These are phyloP conservation scores for Climacteris rufus DNA, from an alignment of 2,113 vertebrate genomes.

Conservation along the genomic window DNA sequence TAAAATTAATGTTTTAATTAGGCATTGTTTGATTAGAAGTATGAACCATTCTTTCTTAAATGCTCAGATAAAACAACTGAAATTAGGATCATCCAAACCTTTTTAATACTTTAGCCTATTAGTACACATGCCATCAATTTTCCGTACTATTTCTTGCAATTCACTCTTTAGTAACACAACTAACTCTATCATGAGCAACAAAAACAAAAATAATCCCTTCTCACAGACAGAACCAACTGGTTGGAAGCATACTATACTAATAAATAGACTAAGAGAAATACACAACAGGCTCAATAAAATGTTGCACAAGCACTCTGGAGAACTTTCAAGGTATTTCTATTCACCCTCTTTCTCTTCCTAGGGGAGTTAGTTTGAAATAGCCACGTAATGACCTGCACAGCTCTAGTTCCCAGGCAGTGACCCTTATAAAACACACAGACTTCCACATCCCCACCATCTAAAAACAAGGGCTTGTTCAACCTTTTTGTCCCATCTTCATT, in stretches of 20 bases:
- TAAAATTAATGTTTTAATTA: background rate
- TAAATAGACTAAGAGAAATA: background rate
- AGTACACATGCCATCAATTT: background rate
- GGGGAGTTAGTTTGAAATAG: background rate
- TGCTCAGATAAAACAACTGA: background rate
- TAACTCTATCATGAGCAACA: background rate
- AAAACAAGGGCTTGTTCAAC: background rate
- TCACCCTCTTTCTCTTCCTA: background rate
- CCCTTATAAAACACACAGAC: background rate
- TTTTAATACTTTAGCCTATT: background rate
- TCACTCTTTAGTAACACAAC: background rate
- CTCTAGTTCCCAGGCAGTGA: background rate
- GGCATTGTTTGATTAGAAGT: background rate
- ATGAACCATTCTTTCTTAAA: background rate
- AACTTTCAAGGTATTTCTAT: background rate
- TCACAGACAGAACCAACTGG: background rate
- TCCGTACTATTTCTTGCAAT: background rate
- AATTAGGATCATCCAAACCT: background rate
- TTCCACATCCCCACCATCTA: background rate
- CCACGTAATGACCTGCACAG: background rate
- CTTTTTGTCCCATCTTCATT: background rate
- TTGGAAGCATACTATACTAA: background rate
- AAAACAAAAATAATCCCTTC: background rate
- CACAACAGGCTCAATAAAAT: background rate
- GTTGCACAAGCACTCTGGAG: background rate